Evolutionary conservation across 1,140 invertebrate species (phyloP).

Genomic region (Sycobia sp.): DNA sequence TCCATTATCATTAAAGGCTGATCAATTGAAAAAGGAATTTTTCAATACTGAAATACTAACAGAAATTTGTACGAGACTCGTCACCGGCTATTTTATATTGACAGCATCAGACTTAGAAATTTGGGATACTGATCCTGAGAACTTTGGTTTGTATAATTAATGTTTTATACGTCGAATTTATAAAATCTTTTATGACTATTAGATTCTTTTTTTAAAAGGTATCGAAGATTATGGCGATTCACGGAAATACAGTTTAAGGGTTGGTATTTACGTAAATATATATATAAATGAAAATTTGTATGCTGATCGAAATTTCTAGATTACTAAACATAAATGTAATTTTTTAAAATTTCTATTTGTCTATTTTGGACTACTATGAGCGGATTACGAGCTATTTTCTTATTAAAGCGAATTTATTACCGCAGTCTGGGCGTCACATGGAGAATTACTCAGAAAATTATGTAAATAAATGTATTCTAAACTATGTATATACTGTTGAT

Average conservation of each 20-base stretch:
- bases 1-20: slow-evolving; percentile 65
- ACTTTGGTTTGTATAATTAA: slow-evolving; percentile 68
- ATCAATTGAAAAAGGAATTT: slow-evolving; percentile 73
- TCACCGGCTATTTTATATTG: slow-evolving; percentile 87
- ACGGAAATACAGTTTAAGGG: slow-evolving; percentile 89
- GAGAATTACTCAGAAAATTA: no score
- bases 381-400: no score
- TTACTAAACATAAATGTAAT: no score
- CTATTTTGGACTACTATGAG: no score
- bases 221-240: slow-evolving; percentile 87
- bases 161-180: no score
- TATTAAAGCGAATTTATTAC: no score
- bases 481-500: no score
- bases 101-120: slow-evolving; percentile 80
- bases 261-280: slow-evolving; percentile 52
- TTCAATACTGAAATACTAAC: slow-evolving; percentile 73
- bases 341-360: no score
- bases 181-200: not conserved
- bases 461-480: no score
- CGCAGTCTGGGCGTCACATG: no score
- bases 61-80: slow-evolving; percentile 82
- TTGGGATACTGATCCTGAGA: slow-evolving; percentile 92
- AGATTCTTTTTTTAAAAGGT: slow-evolving; percentile 60
- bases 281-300: no score
- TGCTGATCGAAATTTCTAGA: no score